Percentiles rank a stretch among this genome's conserved stretches.
Conservation (phyloP, 2,113 vertebrate species). For the Willisornis vidua region DNA sequence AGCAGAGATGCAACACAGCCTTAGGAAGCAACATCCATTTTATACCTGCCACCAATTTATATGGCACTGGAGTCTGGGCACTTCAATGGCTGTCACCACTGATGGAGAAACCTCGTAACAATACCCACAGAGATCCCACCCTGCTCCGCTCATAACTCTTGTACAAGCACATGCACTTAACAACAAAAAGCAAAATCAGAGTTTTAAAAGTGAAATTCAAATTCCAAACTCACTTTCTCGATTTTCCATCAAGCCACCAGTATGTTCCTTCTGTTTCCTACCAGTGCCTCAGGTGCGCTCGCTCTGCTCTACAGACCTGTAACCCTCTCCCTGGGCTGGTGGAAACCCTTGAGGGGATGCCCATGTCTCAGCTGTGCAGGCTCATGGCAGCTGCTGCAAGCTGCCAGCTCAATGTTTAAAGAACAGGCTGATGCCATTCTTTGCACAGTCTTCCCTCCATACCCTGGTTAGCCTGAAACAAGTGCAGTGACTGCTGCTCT, state of each 20-base stretch:
- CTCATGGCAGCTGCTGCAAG: rapidly evolving
- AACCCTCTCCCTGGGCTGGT: background rate
- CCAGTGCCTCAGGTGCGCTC: rapidly evolving
- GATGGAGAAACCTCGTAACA: background rate
- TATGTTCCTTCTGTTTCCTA: background rate
- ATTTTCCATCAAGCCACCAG: background rate
- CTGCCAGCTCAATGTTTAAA: background rate
- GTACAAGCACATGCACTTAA: background rate
- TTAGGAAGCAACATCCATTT: background rate
- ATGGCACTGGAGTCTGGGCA: background rate
- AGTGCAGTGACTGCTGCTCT: rapidly evolving
- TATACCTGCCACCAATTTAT: background rate
- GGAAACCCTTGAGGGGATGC: background rate
- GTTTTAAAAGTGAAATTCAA: background rate
- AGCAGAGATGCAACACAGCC: background rate
- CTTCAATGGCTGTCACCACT: background rate
- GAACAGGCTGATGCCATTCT: background rate
- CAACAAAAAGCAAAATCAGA: background rate
- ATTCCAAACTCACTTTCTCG: background rate
- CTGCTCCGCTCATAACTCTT: background rate
- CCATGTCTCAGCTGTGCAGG: rapidly evolving
- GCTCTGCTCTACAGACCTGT: rapidly evolving
- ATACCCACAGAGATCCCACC: rapidly evolving
- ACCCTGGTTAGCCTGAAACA: background rate
- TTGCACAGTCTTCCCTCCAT: background rate